phyloP scores from a whole-genome alignment of 1,140 invertebrate species.

The Solenopsis invicta region DNA sequence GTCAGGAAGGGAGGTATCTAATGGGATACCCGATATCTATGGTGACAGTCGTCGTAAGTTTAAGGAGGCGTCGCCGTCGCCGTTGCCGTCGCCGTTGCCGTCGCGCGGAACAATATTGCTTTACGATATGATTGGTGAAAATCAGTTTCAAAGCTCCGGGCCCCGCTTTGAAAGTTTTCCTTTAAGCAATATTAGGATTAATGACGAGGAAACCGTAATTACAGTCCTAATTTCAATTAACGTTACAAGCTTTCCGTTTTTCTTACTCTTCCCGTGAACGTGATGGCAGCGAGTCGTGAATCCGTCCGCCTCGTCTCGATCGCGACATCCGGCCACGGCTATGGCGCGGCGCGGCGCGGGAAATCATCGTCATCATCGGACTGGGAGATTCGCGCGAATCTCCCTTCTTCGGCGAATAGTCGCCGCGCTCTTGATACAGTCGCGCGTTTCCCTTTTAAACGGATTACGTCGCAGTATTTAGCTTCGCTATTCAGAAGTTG shows the following conservation, averaged over 20 bases:
- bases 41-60: slow-evolving; percentile 14
- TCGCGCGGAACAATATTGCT: background rate
- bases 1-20: slow-evolving; percentile 31
- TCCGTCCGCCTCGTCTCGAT: slow-evolving; percentile 13
- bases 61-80: background rate
- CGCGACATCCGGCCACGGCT: background rate
- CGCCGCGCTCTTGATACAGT: slow-evolving; percentile 68
- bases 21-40: slow-evolving; percentile 50
- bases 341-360: slow-evolving; percentile 16
- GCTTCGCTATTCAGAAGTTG: slow-evolving; percentile 84
- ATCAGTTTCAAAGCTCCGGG: background rate
- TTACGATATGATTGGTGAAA: background rate
- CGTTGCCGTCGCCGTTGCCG: no score
- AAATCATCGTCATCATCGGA: background rate
- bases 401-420: slow-evolving; percentile 72
- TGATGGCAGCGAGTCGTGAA: no score
- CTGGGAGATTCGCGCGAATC: slow-evolving; percentile 2
- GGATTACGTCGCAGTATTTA: slow-evolving; percentile 84
- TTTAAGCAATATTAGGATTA: background rate
- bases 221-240: background rate
- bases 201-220: background rate
- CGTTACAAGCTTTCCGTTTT: background rate
- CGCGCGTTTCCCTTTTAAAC: slow-evolving; percentile 76
- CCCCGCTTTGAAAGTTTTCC: background rate
- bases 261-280: no score